These are phyloP conservation scores for Silurus lanzhouensis DNA, from an alignment of 2,797 vertebrate species.

Conservation along the genomic window DNA sequence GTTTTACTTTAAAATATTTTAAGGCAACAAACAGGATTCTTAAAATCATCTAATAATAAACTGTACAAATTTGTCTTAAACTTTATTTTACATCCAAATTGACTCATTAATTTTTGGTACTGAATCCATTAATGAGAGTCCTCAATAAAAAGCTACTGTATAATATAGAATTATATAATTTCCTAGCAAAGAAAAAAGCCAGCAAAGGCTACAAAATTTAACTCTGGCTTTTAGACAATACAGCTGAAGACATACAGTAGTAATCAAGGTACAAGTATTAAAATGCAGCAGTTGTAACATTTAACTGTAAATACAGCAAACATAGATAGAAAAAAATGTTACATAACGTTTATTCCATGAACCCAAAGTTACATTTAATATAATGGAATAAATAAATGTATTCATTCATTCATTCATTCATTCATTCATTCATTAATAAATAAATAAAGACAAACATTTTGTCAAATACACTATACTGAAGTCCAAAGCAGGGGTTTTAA, in stretches of 20 bases:
- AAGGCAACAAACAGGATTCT: not conserved
- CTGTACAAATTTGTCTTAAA: not conserved
- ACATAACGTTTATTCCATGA: not conserved
- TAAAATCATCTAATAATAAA: not conserved
- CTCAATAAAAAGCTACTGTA: not conserved
- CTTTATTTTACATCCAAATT: not conserved
- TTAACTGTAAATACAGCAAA: not conserved
- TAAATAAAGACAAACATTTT: not conserved
- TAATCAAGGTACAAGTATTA: not conserved
- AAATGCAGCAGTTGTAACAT: not conserved
- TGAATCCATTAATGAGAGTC: not conserved
- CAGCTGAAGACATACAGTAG: not conserved
- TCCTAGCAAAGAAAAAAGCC: not conserved
- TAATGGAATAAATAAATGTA: not conserved
- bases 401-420: too few relatives aligned
- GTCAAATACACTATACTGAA: not conserved
- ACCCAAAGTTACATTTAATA: not conserved
- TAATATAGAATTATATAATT: not conserved
- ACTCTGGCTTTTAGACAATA: not conserved
- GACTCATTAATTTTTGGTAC: not conserved
- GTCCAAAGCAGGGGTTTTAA: not conserved
- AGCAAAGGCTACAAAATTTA: not conserved
- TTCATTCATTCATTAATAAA: too few relatives aligned
- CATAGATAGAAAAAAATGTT: not conserved
- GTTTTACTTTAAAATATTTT: not conserved